Evolutionary conservation across 2,797 vertebrate genomes (phyloP).

Genomic region (Setipinna tenuifilis): DNA sequence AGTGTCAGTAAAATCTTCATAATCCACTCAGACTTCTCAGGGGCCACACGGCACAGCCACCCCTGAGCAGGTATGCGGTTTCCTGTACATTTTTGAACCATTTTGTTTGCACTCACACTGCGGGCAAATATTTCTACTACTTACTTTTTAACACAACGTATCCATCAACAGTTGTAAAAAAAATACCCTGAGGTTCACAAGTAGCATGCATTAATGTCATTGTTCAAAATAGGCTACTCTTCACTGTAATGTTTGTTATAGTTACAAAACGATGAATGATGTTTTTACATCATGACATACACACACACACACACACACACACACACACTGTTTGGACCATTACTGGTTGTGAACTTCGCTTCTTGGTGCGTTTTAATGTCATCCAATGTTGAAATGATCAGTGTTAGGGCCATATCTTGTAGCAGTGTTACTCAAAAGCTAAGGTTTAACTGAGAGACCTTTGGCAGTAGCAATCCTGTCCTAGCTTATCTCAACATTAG

Average conservation of each 20-base stretch:
- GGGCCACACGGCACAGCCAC: conserved; percentile 26
- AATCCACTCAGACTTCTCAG: background rate
- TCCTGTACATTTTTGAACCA: too few relatives aligned
- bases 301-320: too few relatives aligned
- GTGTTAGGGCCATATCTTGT: background rate
- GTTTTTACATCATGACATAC: too few relatives aligned
- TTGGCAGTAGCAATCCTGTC: background rate
- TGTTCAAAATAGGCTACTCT: too few relatives aligned
- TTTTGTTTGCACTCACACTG: background rate
- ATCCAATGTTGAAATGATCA: background rate
- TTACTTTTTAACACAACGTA: too few relatives aligned
- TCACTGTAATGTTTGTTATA: too few relatives aligned
- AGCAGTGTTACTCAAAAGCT: background rate
- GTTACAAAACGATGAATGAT: too few relatives aligned
- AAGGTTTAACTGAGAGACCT: background rate
- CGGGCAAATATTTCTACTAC: too few relatives aligned
- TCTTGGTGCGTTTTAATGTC: background rate
- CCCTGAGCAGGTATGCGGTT: background rate
- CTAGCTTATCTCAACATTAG: background rate
- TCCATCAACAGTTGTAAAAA: too few relatives aligned
- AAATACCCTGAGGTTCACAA: too few relatives aligned
- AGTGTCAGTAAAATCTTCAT: background rate
- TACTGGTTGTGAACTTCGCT: background rate
- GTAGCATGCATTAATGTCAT: too few relatives aligned
- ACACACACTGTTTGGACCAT: too few relatives aligned